A percentile compares a stretch with the other conserved stretches of the same genome.
Evolutionary conservation across 2,797 vertebrate species (phyloP).

Genomic region (Labeo calbasu): DNA sequence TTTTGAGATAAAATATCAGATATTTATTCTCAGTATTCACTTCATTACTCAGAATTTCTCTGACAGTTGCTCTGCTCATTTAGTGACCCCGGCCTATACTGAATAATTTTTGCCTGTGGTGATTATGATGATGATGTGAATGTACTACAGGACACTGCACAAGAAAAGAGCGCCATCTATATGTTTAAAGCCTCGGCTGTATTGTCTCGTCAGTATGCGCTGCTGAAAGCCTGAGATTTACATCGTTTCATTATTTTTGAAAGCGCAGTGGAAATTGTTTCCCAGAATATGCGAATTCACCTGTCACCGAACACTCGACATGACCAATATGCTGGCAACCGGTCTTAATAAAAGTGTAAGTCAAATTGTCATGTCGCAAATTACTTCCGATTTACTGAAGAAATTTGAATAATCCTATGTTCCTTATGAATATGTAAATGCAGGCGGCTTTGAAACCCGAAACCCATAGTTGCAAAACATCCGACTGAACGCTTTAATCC

Average conservation of each 20-base stretch:
- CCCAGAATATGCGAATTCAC: background rate
- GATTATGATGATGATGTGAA: background rate
- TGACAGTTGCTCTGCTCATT: background rate
- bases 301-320: background rate
- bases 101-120: background rate
- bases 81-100: background rate
- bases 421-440: conserved; percentile 55
- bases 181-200: background rate
- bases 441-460: conserved; percentile 54
- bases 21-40: background rate
- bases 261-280: background rate
- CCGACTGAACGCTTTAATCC: conserved; percentile 65
- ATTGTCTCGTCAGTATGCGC: background rate
- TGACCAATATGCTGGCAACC: background rate
- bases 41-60: background rate
- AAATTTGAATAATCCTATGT: conserved; percentile 50
- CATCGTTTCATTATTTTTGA: background rate
- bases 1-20: background rate
- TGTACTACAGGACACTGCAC: background rate
- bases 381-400: conserved; percentile 28
- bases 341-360: conserved; percentile 8
- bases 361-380: conserved; percentile 41
- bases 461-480: conserved; percentile 59
- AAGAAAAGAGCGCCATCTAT: conserved; percentile 38
- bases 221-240: background rate